phyloP scores from a whole-genome alignment of 2,797 vertebrate genomes.

The Coendou prehensilis region DNA sequence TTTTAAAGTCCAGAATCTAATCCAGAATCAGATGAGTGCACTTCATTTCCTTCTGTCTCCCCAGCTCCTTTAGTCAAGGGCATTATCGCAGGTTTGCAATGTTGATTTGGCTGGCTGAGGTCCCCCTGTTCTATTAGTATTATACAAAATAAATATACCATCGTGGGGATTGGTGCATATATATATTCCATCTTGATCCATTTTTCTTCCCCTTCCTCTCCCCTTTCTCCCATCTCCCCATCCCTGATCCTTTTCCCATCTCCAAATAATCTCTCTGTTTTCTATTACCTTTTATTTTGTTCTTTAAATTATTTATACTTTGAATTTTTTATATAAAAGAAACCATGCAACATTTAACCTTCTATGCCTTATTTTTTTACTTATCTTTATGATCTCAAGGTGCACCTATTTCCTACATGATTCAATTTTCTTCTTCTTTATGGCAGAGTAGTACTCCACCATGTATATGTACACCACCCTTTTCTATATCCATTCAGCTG shows the following conservation, averaged over 20 bases:
- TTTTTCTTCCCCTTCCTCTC: neutral
- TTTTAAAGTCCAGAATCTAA: neutral
- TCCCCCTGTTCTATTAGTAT: neutral
- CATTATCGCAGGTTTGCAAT: neutral
- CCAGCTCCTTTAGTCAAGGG: neutral
- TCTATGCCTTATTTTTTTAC: neutral
- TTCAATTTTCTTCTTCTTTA: neutral
- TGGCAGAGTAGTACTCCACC: neutral
- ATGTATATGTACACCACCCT: neutral
- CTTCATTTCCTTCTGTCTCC: neutral
- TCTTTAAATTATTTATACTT: neutral
- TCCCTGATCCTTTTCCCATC: neutral
- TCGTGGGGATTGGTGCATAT: neutral
- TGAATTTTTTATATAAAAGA: neutral
- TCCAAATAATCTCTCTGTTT: neutral
- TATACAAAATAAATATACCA: neutral
- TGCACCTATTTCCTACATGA: neutral
- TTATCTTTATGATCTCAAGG: neutral
- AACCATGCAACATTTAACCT: neutral
- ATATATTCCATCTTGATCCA: neutral
- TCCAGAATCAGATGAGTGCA: neutral
- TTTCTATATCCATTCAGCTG: neutral
- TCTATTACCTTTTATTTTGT: neutral
- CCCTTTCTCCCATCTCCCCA: neutral
- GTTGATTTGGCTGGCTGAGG: neutral